These are phyloP conservation scores for Melanotaenia maccullochi DNA, from an alignment of 2,797 vertebrate species.

Conservation along the genomic window DNA sequence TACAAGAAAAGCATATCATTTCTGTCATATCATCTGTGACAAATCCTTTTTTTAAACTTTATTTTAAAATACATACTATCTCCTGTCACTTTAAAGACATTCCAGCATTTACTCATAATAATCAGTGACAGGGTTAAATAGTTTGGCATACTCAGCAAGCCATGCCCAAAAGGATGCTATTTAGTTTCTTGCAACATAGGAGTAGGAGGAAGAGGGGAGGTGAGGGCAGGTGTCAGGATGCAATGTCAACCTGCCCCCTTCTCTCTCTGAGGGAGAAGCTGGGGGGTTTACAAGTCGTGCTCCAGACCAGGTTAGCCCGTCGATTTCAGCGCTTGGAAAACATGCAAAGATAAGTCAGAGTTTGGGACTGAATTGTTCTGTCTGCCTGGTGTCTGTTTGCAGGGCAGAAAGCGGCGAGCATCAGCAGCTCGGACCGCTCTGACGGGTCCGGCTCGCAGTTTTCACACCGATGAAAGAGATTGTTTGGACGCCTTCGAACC, in stretches of 20 bases:
- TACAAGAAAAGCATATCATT: conserved; percentile 81
- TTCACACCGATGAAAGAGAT: conserved; percentile 75
- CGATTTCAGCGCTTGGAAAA: conserved; percentile 74
- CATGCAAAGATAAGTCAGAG: conserved; percentile 78
- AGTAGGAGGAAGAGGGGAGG: conserved; percentile 11
- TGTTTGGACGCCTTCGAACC: conserved; percentile 82
- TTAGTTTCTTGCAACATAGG: conserved; percentile 77
- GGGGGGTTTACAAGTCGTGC: conserved; percentile 79
- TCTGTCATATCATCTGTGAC: conserved; percentile 70
- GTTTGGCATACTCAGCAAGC: conserved; percentile 85
- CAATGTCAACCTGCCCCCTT: conserved; percentile 60
- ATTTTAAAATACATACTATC: conserved; percentile 80
- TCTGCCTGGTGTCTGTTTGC: conserved; percentile 30
- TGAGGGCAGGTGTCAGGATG: conserved; percentile 63
- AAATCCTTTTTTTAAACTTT: conserved; percentile 54
- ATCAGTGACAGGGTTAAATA: conserved; percentile 79
- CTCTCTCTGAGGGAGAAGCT: conserved; percentile 34
- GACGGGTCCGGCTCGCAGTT: conserved; percentile 32
- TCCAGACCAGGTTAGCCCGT: conserved; percentile 71
- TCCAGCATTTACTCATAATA: conserved; percentile 83
- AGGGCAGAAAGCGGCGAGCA: conserved; percentile 26
- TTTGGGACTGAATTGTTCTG: conserved; percentile 53
- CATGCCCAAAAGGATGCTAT: conserved; percentile 83
- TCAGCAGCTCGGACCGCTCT: conserved; percentile 25
- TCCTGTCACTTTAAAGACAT: conserved; percentile 82